Percentiles rank a stretch among this genome's conserved stretches.
Evolutionary conservation across 1,140 invertebrate species (phyloP).

Genomic region (Chironomus tepperi): DNA sequence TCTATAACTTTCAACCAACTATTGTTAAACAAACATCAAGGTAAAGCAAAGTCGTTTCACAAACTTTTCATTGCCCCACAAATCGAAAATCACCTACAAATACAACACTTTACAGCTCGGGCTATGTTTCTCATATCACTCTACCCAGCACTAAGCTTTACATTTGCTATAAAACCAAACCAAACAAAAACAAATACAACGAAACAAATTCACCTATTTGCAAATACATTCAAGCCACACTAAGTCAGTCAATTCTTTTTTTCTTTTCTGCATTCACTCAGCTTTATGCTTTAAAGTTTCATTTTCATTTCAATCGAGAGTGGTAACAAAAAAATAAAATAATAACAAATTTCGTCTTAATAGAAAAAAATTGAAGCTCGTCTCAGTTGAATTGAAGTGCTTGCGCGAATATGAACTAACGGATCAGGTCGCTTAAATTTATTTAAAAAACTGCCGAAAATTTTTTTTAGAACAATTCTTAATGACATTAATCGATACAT

Average conservation of each 20-base stretch:
- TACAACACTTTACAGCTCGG: too few species aligned
- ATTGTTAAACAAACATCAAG: too few species aligned
- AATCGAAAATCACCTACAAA: too few species aligned
- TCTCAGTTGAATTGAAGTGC: slow-evolving; percentile 6
- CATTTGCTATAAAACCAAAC: too few species aligned
- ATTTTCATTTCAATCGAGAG: neutral
- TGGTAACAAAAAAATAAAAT: neutral
- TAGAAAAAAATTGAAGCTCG: slow-evolving; percentile 8
- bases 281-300: neutral
- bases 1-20: too few species aligned
- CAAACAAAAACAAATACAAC: too few species aligned
- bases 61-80: too few species aligned
- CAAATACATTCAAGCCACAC: neutral
- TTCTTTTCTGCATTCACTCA: too few species aligned
- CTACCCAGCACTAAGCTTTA: too few species aligned
- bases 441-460: neutral
- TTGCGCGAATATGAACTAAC: slow-evolving; percentile 6
- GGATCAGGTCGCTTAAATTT: neutral
- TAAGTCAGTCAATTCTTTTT: neutral
- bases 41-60: too few species aligned
- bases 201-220: neutral
- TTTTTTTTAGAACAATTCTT: neutral
- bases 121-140: too few species aligned
- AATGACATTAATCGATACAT: neutral
- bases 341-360: slow-evolving; percentile 3